A percentile compares a stretch with the other conserved stretches of the same genome.
These are phyloP conservation scores for Fissipunctia ypsillon DNA, from an alignment of 2,888 invertebrate genomes.

Conservation along the genomic window DNA sequence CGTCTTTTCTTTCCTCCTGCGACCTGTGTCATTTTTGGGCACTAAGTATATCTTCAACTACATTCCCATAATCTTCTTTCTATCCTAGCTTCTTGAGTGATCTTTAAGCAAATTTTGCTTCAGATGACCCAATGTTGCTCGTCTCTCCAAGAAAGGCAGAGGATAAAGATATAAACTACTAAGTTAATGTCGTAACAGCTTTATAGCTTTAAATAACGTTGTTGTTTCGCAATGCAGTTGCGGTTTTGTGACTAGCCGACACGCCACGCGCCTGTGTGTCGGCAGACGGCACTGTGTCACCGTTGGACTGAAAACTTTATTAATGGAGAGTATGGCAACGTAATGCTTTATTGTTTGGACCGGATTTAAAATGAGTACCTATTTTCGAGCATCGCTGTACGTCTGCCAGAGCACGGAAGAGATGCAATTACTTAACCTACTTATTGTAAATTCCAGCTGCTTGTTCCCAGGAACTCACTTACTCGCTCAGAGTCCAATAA, in stretches of 20 bases:
- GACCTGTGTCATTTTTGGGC: background rate
- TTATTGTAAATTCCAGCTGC: background rate
- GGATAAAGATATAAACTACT: slow-evolving; percentile 6
- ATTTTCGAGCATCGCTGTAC: background rate
- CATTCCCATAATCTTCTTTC: background rate
- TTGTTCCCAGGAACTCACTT: background rate
- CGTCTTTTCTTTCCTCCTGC: too few relatives aligned
- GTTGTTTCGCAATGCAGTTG: slow-evolving; percentile 54
- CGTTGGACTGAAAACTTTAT: slow-evolving; percentile 37
- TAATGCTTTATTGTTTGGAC: slow-evolving; percentile 26
- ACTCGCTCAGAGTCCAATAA: background rate
- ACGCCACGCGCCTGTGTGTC: slow-evolving; percentile 27
- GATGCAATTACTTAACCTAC: background rate
- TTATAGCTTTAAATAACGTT: slow-evolving; percentile 24
- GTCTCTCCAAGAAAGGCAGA: background rate
- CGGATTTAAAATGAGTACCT: slow-evolving; percentile 1
- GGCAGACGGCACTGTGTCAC: slow-evolving; percentile 20
- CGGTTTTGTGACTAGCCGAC: slow-evolving; percentile 11
- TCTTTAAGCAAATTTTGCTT: background rate
- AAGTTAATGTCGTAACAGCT: slow-evolving; percentile 23
- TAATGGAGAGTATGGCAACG: background rate
- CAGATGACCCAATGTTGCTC: slow-evolving; percentile 3
- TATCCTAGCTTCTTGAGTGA: background rate
- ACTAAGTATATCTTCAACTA: background rate
- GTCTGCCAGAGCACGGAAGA: background rate